Percentiles rank a stretch among this genome's conserved stretches.
phyloP scores from a whole-genome alignment of 2,888 invertebrate genomes.

The Syrphus vitripennis region DNA sequence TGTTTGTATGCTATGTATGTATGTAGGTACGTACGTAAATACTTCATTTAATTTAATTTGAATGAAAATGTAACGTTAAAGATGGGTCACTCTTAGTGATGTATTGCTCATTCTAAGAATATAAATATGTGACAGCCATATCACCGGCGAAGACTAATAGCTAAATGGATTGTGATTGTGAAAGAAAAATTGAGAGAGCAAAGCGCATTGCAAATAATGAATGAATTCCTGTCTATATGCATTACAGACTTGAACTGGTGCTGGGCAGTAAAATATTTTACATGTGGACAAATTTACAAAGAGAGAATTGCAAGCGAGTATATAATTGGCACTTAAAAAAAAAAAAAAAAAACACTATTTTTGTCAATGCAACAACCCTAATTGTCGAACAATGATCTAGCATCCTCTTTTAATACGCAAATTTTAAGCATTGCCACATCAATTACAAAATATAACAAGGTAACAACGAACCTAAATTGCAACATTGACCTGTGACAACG shows the following conservation, averaged over 20 bases:
- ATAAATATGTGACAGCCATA: background rate
- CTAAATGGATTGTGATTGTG: constrained; percentile 7
- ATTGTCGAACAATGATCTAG: background rate
- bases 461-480: constrained; percentile 30
- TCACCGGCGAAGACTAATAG: background rate
- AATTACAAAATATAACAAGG: constrained; percentile 17
- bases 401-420: constrained; percentile 23
- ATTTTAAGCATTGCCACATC: background rate
- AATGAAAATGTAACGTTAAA: background rate
- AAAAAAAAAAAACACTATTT: background rate
- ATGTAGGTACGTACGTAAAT: background rate
- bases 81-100: background rate
- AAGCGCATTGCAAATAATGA: constrained; percentile 49
- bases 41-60: background rate
- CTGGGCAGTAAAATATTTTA: background rate
- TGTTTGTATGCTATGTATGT: no score
- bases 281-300: background rate
- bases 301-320: background rate
- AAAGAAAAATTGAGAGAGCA: constrained; percentile 12
- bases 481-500: constrained; percentile 22
- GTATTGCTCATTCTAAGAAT: background rate
- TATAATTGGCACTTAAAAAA: constrained; percentile 30
- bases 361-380: background rate
- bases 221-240: constrained; percentile 43
- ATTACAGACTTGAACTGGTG: constrained; percentile 1